Base-by-base conservation (phyloP, 2,888 invertebrate genomes). In the Polyommatus icarus region DNA sequence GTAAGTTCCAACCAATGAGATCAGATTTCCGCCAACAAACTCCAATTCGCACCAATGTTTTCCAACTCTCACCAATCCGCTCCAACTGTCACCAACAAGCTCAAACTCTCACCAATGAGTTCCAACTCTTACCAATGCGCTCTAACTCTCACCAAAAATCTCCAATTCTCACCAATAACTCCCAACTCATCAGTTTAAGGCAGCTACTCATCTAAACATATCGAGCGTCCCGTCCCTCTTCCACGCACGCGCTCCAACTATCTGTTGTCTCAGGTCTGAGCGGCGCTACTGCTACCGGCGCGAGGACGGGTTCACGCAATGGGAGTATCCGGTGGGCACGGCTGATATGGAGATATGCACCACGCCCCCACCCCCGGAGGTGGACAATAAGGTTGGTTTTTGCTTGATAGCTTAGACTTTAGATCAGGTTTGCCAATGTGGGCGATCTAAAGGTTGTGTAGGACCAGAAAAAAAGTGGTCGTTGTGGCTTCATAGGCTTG, bases 251-350 rank as follows among this genome's bases (percentile, higher is more conserved):
- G 20, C 67, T 67, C 29, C 29, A 20, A 67, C 67, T 71, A 76
- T 87, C 85, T 87, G 86, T 86, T 83, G 78, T 79, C 83, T 82
- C 91, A 96, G 96, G 94, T 92, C 93, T 81, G 94, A 93, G 89
- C 95, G 95, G 81, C 94, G 95, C 79, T 96, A 96, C 92, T 95
- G 93, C 87, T 96, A 96, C 91, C 89, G 90, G 86, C 94, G 96
- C 83, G 91, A 91, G 84, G 95, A 95, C 84, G 95, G 95, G 40
- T 91, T 94, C 83, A 91, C 93, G 79, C 95, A 95, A 89, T 95
- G 95, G 95, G 95, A 95, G 86, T 96, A 92, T 85, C 95, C 95
- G n/a, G 92, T 91, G 20, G 86, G 85, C 12, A 86, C 86, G 15
- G 90, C 88, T n/a, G 95, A 94, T 79, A 95, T 95, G 95, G 95